Evolutionary conservation across 2,888 invertebrate species (phyloP), one percentile per base, ranked within the genome.

Genomic region (Kuschelorhynchus macadamiae): DNA sequence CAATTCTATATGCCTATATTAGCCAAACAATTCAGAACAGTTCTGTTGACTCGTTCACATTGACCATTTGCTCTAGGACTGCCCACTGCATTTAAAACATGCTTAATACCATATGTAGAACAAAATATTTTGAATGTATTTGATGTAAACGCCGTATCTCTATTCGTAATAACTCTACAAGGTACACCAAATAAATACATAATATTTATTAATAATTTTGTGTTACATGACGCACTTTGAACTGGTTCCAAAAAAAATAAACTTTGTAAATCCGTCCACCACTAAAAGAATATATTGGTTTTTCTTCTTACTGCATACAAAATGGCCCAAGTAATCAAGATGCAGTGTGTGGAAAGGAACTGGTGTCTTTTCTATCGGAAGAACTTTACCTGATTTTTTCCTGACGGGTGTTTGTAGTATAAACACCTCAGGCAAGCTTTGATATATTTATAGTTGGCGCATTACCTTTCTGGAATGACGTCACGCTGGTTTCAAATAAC

Each of bases 11-110:
- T n/a, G n/a, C n/a, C 41, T 41, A 16, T 14, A 16, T 12, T 41
- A 2, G 41, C 41, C 17, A 14, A 16, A 41, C 41, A 41, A 41
- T 41, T 41, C 14, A 41, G 14, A 7, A 41, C 41, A 2, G 41
- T 41, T 14, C 41, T 41, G 17, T 41, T 41, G 2, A 41, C 41
- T 41, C 41, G 41, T 17, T 41, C 41, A 14, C 41, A 41, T 41
- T 41, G 41, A 14, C 14, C 41, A 41, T 41, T 41, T 14, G 41
- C 41, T 14, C 41, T 2, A 2, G 52, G 52, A 7, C 17, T 52
- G 11, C 70, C 71, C 0, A 72, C 70, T 0, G 70, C 71, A 33
- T 71, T 71, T n/a, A 25, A 25, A 7, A 25, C 7, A 25, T 25
- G 25, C 25, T 25, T 25, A 25, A 25, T 7, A 3, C 25, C 25